Evolutionary conservation across 2,888 invertebrate species (phyloP).

Genomic region (Epinotia nisella): DNA sequence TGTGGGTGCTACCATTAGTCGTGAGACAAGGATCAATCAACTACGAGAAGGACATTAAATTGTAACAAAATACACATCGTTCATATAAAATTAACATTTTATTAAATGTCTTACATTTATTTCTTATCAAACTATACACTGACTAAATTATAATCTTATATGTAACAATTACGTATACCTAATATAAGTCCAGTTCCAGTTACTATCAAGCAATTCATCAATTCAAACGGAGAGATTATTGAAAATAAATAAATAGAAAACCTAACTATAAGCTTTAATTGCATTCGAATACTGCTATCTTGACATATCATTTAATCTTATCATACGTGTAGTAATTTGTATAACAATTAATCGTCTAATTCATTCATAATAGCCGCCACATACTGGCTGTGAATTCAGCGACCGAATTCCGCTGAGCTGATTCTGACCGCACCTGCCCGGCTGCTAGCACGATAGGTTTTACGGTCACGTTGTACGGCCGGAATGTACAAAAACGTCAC

Average conservation of each 20-base stretch:
- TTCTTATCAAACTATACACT: constrained; percentile 40
- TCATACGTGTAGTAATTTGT: neutral
- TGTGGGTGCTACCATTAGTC: too few species aligned
- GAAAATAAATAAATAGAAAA: neutral
- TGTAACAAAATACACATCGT: constrained; percentile 1
- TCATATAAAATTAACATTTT: constrained; percentile 53
- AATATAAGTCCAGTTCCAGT: neutral
- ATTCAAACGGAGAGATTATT: neutral
- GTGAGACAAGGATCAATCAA: too few species aligned
- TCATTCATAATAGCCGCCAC: too few species aligned
- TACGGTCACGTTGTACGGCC: too few species aligned
- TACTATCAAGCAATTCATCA: too few species aligned
- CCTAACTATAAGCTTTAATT: neutral
- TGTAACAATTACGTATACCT: neutral
- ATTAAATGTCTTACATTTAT: constrained; percentile 48
- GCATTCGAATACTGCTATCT: constrained; percentile 12
- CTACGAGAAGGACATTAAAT: neutral
- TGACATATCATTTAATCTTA: neutral
- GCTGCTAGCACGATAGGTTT: too few species aligned
- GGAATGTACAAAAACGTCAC: too few species aligned
- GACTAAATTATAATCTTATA: constrained; percentile 22
- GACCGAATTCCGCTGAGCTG: too few species aligned
- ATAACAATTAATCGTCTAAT: too few species aligned
- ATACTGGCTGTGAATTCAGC: too few species aligned
- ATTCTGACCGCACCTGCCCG: too few species aligned